A percentile compares a stretch with the other conserved stretches of the same genome.
These are phyloP conservation scores for Melipona bicolor DNA, from an alignment of 2,888 invertebrate species.

Conservation along the genomic window DNA sequence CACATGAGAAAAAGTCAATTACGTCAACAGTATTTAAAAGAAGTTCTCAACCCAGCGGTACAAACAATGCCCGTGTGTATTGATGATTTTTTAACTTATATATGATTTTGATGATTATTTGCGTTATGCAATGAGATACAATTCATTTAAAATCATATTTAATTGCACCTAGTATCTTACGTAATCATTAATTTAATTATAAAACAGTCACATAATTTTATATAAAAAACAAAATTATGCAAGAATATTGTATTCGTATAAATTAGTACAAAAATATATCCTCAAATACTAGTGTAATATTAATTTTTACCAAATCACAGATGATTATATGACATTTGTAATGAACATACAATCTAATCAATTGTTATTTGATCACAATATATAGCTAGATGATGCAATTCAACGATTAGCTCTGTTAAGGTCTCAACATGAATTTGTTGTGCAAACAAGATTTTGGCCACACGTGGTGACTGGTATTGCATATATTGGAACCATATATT, in stretches of 20 bases:
- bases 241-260: background rate
- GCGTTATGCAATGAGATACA: background rate
- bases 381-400: slow-evolving; percentile 92
- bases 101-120: background rate
- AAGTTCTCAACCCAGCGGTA: slow-evolving; percentile 89
- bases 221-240: slow-evolving; percentile 40
- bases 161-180: background rate
- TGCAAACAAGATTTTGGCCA: slow-evolving; percentile 86
- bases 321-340: background rate
- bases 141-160: background rate
- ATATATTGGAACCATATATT: rapidly evolving
- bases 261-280: background rate
- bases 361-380: slow-evolving; percentile 11
- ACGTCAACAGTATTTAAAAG: slow-evolving; percentile 90
- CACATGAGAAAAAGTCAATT: slow-evolving; percentile 87
- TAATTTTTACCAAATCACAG: background rate
- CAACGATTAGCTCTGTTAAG: slow-evolving; percentile 91
- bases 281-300: background rate
- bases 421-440: slow-evolving; percentile 88
- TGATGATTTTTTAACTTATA: slow-evolving; percentile 52
- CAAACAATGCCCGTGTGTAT: slow-evolving; percentile 90
- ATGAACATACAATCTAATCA: background rate
- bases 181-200: background rate
- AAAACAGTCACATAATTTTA: background rate
- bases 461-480: rapidly evolving